These are phyloP conservation scores for Hystrix brachyura DNA, from an alignment of 2,113 vertebrate species.

Conservation along the genomic window DNA sequence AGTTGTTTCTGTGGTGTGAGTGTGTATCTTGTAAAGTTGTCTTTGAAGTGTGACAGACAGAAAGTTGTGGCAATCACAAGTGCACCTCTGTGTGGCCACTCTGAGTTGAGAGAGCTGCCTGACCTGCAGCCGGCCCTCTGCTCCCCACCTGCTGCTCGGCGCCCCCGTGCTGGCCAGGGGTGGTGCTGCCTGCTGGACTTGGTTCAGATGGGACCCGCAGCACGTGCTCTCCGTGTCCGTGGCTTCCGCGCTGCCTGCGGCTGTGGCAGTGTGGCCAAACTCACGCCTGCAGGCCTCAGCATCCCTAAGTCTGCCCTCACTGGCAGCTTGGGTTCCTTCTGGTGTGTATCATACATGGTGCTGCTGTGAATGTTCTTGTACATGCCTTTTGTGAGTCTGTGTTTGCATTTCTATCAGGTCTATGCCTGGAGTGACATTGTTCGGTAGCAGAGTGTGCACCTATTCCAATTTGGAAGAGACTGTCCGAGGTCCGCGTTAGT, in stretches of 20 bases:
- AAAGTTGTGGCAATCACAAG: not conserved
- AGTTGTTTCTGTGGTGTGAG: not conserved
- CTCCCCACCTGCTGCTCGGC: not conserved
- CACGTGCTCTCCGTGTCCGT: not conserved
- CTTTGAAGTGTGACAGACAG: not conserved
- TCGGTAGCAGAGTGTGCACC: not conserved
- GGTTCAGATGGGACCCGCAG: not conserved
- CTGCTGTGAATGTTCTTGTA: not conserved
- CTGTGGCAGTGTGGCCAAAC: too few relatives aligned
- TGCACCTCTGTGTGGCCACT: not conserved
- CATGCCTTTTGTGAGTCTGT: not conserved
- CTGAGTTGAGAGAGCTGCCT: not conserved
- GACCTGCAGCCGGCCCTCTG: not conserved
- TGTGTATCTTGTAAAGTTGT: not conserved
- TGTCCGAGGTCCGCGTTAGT: too few relatives aligned
- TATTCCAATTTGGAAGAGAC: slow-evolving; percentile 19
- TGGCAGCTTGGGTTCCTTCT: not conserved
- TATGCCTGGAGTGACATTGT: not conserved
- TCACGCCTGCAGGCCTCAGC: not conserved
- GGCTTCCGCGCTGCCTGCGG: not conserved
- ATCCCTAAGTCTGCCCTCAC: not conserved
- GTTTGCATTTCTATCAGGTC: not conserved
- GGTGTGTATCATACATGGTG: not conserved
- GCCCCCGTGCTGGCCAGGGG: not conserved
- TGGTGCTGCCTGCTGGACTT: not conserved